Conservation (phyloP, 2,113 vertebrate genomes). For the Penelope pileata region DNA sequence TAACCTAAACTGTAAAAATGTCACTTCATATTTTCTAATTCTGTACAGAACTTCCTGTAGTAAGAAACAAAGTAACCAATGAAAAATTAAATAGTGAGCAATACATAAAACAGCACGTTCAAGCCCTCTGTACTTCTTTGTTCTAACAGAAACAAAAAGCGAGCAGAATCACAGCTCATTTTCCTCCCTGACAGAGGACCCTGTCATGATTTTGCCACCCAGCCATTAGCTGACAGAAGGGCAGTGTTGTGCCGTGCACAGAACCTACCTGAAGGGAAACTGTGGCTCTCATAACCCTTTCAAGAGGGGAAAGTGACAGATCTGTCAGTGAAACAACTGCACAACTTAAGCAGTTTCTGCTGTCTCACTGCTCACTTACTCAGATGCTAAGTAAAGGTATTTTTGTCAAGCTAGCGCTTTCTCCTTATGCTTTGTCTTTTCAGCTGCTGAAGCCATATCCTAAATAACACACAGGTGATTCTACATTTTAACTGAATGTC, state of each 20-base stretch:
- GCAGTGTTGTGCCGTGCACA: background rate
- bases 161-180: background rate
- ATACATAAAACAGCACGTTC: background rate
- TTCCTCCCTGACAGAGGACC: background rate
- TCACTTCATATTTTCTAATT: background rate
- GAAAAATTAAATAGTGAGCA: background rate
- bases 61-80: background rate
- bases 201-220: background rate
- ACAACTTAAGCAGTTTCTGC: background rate
- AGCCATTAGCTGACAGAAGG: background rate
- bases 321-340: background rate
- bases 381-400: background rate
- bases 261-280: background rate
- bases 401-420: background rate
- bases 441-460: background rate
- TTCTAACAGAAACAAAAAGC: background rate
- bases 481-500: background rate
- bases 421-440: background rate
- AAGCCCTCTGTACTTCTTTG: background rate
- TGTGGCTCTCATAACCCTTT: background rate
- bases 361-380: background rate
- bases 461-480: background rate
- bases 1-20: background rate
- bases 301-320: background rate
- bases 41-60: background rate